These are phyloP conservation scores for Tragulus kanchil DNA, from an alignment of 2,113 vertebrate genomes.

Conservation along the genomic window DNA sequence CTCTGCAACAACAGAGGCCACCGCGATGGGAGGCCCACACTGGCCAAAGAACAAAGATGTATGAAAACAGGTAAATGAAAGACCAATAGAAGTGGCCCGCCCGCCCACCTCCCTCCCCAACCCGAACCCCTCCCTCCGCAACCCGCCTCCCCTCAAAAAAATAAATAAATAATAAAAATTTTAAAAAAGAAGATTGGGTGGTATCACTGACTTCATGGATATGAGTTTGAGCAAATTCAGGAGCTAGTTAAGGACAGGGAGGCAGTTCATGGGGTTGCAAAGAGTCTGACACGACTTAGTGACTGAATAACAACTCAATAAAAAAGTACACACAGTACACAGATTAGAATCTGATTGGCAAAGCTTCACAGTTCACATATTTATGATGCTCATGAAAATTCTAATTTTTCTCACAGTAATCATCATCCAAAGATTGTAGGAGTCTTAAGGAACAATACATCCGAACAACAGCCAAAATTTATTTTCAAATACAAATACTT, in stretches of 20 bases:
- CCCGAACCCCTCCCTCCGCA: no score
- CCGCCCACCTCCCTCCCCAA: no score
- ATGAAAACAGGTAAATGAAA: no score
- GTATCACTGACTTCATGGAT: not conserved
- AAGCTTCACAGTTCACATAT: not conserved
- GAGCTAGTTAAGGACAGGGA: not conserved
- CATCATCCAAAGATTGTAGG: not conserved
- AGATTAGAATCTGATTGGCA: not conserved
- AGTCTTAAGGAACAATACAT: not conserved
- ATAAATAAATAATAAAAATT: no score
- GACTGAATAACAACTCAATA: not conserved
- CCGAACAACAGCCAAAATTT: not conserved
- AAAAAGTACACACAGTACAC: not conserved
- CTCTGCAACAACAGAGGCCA: no score
- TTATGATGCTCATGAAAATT: not conserved
- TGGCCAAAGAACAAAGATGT: no score
- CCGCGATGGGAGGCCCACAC: no score
- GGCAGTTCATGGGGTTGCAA: not conserved
- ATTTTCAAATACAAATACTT: constrained; percentile 29
- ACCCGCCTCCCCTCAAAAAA: no score
- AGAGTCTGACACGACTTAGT: not conserved
- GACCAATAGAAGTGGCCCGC: no score
- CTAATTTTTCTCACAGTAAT: constrained; percentile 9
- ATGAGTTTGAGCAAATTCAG: not conserved
- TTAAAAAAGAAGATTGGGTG: not conserved